Evolutionary conservation across 1,140 invertebrate species (phyloP).

Genomic region (Drosophila quadrilineata): DNA sequence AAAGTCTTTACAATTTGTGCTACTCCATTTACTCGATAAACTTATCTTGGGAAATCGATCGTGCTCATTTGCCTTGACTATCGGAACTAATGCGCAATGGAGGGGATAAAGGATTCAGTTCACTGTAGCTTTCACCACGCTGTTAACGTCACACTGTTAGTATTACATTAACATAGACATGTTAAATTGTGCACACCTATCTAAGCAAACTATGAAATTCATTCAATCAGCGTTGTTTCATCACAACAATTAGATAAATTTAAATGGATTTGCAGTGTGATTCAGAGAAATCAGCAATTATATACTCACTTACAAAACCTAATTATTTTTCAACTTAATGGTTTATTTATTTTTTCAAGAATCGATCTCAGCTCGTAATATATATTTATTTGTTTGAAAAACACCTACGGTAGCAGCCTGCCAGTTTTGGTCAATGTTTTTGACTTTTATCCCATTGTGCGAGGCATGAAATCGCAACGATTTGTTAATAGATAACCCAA

Average conservation of each 20-base stretch:
- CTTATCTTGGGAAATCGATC: too few species aligned
- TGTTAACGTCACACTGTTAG: neutral
- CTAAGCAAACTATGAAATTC: neutral
- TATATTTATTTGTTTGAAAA: neutral
- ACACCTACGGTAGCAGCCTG: too few species aligned
- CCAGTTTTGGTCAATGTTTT: constrained; percentile 1
- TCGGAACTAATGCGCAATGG: neutral
- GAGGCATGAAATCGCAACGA: constrained; percentile 37
- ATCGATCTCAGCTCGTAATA: neutral
- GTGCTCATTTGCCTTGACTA: too few species aligned
- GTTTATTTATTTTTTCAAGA: constrained; percentile 3
- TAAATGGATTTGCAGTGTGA: neutral
- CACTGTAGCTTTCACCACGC: neutral
- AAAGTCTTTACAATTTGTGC: too few species aligned
- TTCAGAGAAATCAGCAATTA: neutral
- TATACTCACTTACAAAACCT: neutral
- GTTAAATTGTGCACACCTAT: neutral
- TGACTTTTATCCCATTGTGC: constrained; percentile 33
- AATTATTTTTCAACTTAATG: constrained; percentile 9
- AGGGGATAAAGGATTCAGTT: neutral
- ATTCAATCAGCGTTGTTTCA: neutral
- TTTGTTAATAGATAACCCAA: constrained; percentile 48
- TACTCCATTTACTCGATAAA: too few species aligned
- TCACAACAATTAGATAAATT: neutral
- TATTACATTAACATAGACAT: neutral